phyloP scores from a whole-genome alignment of 1,140 invertebrate genomes.

The Scaptomyza pallida region DNA sequence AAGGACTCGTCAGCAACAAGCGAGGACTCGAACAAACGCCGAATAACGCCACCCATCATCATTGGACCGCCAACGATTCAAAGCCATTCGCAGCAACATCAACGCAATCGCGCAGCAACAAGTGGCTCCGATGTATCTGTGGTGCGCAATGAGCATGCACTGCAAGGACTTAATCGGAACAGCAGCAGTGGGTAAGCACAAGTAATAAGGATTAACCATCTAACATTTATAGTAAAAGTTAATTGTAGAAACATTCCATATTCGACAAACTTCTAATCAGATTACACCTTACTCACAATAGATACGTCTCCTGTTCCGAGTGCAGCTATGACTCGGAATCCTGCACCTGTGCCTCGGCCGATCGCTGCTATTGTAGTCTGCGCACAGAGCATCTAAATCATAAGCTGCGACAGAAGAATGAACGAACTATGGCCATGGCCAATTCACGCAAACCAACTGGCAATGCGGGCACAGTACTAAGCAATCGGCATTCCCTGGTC shows the following conservation, averaged over 20 bases:
- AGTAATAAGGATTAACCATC: neutral
- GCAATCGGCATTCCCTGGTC: constrained; percentile 72
- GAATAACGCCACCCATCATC: constrained; percentile 56
- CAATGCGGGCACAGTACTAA: neutral
- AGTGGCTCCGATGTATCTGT: constrained; percentile 83
- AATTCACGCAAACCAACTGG: constrained; percentile 34
- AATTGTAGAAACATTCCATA: neutral
- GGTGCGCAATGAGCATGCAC: constrained; percentile 69
- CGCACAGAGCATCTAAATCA: constrained; percentile 78
- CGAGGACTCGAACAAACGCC: constrained; percentile 52
- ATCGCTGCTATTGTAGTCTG: constrained; percentile 91
- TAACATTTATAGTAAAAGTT: neutral
- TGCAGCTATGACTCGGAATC: constrained; percentile 92
- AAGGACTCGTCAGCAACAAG: constrained; percentile 46
- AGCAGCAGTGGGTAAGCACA: constrained; percentile 87
- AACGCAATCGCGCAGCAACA: constrained; percentile 70
- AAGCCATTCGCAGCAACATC: constrained; percentile 56
- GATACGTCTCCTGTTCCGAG: constrained; percentile 93
- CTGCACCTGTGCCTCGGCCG: constrained; percentile 89
- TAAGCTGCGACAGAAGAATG: constrained; percentile 71
- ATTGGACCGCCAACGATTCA: constrained; percentile 55
- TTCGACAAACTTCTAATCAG: neutral
- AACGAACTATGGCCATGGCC: constrained; percentile 58
- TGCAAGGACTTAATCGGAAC: constrained; percentile 87
- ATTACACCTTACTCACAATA: constrained; percentile 10